phyloP scores from a whole-genome alignment of 1,140 invertebrate species.

The Eumaeus atala region DNA sequence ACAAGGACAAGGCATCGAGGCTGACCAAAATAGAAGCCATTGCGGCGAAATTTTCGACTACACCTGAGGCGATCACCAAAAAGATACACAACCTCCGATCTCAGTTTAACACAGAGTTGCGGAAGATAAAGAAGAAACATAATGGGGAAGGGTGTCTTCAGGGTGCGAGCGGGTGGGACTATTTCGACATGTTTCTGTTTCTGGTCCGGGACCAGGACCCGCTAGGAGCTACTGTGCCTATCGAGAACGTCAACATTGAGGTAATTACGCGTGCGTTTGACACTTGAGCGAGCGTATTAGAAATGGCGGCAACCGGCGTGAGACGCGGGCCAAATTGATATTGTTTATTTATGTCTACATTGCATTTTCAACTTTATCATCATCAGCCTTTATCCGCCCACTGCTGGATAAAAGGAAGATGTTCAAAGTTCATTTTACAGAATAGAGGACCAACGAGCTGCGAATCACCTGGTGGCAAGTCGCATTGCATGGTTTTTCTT shows the following conservation, averaged over 20 bases:
- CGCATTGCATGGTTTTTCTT: too few species aligned
- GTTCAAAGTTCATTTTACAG: too few species aligned
- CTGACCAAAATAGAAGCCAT: constrained; percentile 46
- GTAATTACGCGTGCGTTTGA: constrained; percentile 29
- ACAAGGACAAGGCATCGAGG: constrained; percentile 40
- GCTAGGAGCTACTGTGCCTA: constrained; percentile 24
- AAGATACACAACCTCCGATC: constrained; percentile 63
- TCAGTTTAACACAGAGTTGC: constrained; percentile 60
- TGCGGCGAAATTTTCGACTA: constrained; percentile 47
- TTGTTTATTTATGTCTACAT: too few species aligned
- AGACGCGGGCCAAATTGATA: too few species aligned
- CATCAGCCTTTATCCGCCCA: too few species aligned
- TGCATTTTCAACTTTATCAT: too few species aligned
- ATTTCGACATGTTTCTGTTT: constrained; percentile 59
- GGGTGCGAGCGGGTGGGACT: constrained; percentile 55
- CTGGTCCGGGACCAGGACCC: constrained; percentile 45
- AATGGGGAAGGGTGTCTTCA: constrained; percentile 27
- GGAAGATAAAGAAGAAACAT: constrained; percentile 52
- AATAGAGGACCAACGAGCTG: too few species aligned
- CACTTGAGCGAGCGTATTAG: too few species aligned
- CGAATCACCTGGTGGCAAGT: too few species aligned
- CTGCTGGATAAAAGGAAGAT: too few species aligned
- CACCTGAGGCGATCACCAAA: constrained; percentile 51
- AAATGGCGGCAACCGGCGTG: too few species aligned
- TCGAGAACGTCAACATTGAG: constrained; percentile 54